Evolutionary conservation across 2,113 vertebrate genomes (phyloP).

Genomic region (Corythornis cristatus): DNA sequence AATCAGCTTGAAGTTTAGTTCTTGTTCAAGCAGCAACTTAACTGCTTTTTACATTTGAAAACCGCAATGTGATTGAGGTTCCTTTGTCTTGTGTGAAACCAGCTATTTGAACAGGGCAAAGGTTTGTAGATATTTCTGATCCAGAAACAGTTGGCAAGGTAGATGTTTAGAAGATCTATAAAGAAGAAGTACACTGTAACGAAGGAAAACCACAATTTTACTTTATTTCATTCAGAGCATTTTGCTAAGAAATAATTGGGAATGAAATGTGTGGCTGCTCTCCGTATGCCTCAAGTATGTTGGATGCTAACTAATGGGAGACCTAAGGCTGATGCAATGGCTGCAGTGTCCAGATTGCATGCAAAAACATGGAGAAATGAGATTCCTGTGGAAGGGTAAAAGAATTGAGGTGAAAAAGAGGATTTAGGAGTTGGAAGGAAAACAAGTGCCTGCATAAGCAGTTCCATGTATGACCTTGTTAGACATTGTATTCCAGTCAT

Average conservation of each 20-base stretch:
- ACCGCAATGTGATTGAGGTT: background rate
- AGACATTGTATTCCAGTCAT: background rate
- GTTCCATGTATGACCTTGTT: background rate
- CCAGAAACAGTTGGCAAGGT: background rate
- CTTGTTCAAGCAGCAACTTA: background rate
- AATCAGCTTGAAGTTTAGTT: background rate
- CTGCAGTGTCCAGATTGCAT: background rate
- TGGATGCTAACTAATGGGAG: background rate
- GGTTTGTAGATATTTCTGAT: background rate
- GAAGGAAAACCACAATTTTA: background rate
- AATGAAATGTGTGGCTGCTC: background rate
- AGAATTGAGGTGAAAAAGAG: background rate
- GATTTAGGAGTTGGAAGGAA: background rate
- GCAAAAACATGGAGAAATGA: background rate
- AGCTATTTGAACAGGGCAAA: background rate
- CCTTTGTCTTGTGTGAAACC: constrained; percentile 20
- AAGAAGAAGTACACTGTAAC: background rate
- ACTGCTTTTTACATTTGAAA: background rate
- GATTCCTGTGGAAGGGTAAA: background rate
- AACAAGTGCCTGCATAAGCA: background rate
- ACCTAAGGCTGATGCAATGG: background rate
- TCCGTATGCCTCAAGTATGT: background rate
- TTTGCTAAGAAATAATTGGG: background rate
- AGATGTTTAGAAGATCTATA: background rate
- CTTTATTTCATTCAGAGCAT: background rate